Percentiles rank a stretch among this genome's conserved stretches.
These are phyloP conservation scores for Catagonus wagneri DNA, from an alignment of 2,113 vertebrate genomes.

Conservation along the genomic window DNA sequence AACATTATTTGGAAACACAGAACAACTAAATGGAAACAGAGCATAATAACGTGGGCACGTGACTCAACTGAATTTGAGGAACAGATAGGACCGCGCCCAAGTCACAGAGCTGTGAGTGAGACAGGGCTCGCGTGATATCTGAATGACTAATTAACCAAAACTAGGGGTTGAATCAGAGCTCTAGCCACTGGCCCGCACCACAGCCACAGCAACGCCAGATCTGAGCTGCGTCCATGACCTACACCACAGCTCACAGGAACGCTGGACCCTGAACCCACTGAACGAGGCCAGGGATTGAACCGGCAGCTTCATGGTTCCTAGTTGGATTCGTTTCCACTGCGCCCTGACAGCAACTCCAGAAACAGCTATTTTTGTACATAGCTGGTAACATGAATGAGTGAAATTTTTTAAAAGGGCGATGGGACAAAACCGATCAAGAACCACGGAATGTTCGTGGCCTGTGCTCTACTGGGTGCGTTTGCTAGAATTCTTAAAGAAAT, in stretches of 20 bases:
- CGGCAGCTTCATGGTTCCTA: too few relatives aligned
- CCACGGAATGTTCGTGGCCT: background rate
- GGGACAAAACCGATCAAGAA: background rate
- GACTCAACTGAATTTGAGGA: background rate
- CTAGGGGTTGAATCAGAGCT: too few relatives aligned
- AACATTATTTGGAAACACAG: background rate
- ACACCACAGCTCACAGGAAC: too few relatives aligned
- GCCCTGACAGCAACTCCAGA: too few relatives aligned
- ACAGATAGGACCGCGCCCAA: background rate
- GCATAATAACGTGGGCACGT: fast-evolving
- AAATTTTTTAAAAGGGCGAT: background rate
- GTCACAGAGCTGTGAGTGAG: background rate
- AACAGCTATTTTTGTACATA: fast-evolving
- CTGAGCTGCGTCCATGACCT: too few relatives aligned
- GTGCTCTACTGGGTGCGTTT: fast-evolving
- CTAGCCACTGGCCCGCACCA: too few relatives aligned
- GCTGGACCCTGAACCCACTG: too few relatives aligned
- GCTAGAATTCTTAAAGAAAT: background rate
- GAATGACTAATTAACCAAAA: background rate
- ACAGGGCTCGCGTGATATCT: fast-evolving
- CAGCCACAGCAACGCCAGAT: too few relatives aligned
- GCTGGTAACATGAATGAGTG: background rate
- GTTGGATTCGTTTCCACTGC: too few relatives aligned
- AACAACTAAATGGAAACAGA: background rate
- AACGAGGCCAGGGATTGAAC: too few relatives aligned